These are phyloP conservation scores for Tokudaia tokunoshimensis DNA, from an alignment of 2,797 vertebrate genomes.

Conservation along the genomic window DNA sequence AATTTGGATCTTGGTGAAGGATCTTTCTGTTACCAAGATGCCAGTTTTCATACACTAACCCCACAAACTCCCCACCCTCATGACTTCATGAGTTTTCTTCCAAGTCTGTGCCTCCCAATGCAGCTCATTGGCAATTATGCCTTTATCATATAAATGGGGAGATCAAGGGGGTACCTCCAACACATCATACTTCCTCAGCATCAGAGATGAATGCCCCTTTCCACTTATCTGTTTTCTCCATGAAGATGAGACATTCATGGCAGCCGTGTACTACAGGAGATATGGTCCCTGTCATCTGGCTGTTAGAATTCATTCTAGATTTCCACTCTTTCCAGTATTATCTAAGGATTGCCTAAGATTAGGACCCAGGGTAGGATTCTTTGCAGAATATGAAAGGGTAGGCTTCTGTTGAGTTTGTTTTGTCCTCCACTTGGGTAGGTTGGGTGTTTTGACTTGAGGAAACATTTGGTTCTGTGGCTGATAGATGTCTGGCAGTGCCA, in stretches of 20 bases:
- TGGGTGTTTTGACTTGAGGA: background rate
- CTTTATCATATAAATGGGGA: background rate
- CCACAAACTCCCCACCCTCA: background rate
- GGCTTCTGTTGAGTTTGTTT: background rate
- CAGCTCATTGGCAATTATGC: background rate
- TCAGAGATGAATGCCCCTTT: background rate
- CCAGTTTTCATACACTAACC: background rate
- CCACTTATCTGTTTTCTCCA: accelerated
- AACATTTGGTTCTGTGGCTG: background rate
- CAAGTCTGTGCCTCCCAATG: background rate
- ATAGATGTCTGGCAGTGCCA: slow-evolving; percentile 16
- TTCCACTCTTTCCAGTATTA: background rate
- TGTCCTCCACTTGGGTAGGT: background rate
- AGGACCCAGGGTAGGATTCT: background rate
- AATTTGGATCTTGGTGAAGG: background rate
- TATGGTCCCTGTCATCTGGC: background rate
- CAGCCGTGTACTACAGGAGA: background rate
- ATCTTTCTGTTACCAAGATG: background rate
- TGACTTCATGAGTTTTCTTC: background rate
- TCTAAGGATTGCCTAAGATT: background rate
- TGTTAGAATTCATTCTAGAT: background rate
- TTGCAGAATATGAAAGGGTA: background rate
- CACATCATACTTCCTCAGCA: background rate
- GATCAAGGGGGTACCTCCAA: no score
- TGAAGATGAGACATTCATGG: background rate